phyloP scores from a whole-genome alignment of 2,113 vertebrate species.

The Pangasianodon gigas region DNA sequence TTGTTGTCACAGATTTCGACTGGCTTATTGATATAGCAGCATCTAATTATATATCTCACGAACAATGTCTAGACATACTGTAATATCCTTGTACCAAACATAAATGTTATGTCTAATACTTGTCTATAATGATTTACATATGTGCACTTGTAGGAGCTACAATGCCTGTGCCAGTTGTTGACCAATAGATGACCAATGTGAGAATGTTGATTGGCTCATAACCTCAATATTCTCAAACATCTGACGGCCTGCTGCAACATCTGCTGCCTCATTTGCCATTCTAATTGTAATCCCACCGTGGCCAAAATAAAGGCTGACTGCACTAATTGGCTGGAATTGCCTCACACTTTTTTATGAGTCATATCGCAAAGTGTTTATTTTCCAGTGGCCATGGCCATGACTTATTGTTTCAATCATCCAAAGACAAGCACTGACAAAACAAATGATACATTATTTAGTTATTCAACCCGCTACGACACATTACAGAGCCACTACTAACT shows the following conservation, averaged over 20 bases:
- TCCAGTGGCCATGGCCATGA: background rate
- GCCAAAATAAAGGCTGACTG: conserved; percentile 49
- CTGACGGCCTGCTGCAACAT: conserved; percentile 55
- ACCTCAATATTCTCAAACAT: conserved; percentile 58
- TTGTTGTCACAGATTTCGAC: background rate
- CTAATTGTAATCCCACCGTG: conserved; percentile 58
- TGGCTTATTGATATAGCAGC: background rate
- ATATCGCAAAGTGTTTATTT: conserved; percentile 45
- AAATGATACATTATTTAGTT: conserved; percentile 3
- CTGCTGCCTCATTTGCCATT: conserved; percentile 59
- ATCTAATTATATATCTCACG: background rate
- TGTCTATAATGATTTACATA: conserved; percentile 17
- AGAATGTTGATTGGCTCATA: conserved; percentile 53
- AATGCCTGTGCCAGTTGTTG: conserved; percentile 26
- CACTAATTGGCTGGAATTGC: conserved; percentile 54
- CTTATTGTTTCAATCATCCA: conserved; percentile 22
- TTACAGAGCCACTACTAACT: conserved; percentile 7
- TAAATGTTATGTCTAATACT: conserved; percentile 5
- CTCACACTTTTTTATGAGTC: conserved; percentile 49
- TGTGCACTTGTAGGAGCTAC: conserved; percentile 11
- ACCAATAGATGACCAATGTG: conserved; percentile 40
- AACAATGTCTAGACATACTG: background rate
- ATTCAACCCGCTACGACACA: background rate
- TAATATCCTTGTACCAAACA: background rate
- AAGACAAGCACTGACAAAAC: conserved; percentile 14